Evolutionary conservation across 1,140 invertebrate genomes (phyloP).

Genomic region (Panagrolaimus sp.): DNA sequence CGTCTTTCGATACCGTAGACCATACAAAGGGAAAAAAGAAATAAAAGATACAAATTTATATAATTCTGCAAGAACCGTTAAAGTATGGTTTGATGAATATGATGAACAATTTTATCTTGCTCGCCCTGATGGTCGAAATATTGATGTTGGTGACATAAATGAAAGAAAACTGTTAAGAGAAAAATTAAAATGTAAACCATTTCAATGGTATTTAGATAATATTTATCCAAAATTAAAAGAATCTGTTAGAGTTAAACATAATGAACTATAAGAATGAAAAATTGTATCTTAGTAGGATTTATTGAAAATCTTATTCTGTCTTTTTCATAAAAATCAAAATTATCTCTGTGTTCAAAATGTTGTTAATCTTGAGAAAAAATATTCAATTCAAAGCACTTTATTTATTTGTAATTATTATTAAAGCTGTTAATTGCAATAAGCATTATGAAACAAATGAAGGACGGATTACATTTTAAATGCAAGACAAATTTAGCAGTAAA

Average conservation of each 20-base stretch:
- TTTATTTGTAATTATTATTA: slow-evolving; percentile 69
- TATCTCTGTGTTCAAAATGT: too few relatives aligned
- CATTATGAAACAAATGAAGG: slow-evolving; percentile 64
- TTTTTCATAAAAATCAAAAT: too few relatives aligned
- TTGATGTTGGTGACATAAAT: slow-evolving; percentile 81
- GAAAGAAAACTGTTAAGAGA: slow-evolving; percentile 70
- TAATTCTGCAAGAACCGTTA: slow-evolving; percentile 78
- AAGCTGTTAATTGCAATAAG: slow-evolving; percentile 69
- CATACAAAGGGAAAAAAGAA: slow-evolving; percentile 66
- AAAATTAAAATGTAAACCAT: slow-evolving; percentile 77
- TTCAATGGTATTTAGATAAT: slow-evolving; percentile 93
- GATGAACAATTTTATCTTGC: slow-evolving; percentile 42
- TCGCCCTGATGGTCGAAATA: slow-evolving; percentile 23
- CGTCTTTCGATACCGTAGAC: slow-evolving; percentile 68
- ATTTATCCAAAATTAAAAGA: slow-evolving; percentile 74
- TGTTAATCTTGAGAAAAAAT: too few relatives aligned
- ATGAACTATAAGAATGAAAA: too few relatives aligned
- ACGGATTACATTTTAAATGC: neutral
- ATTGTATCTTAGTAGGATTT: too few relatives aligned
- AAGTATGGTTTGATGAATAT: slow-evolving; percentile 88
- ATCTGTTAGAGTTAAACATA: too few relatives aligned
- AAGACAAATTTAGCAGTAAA: neutral
- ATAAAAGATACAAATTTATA: slow-evolving; percentile 75
- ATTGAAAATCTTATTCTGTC: too few relatives aligned
- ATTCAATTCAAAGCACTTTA: slow-evolving; percentile 60